Base-by-base conservation (phyloP, 2,797 vertebrate species). In the Halcyon badia region DNA sequence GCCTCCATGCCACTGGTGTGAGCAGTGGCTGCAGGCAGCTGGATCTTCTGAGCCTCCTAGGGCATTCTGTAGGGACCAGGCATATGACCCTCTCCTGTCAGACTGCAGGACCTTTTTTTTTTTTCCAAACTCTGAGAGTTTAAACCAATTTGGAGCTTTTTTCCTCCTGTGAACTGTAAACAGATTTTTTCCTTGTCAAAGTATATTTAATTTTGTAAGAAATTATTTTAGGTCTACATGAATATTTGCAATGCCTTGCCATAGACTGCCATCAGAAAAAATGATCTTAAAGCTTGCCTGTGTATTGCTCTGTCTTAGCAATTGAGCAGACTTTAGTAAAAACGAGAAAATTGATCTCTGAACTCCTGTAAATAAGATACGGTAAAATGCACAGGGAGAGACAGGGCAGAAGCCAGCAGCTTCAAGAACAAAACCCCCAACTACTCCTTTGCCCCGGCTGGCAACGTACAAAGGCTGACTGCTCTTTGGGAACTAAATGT, bases 1-100 rank as follows among this genome's bases (percentile, higher is more conserved):
- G 64, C 37, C 64, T 31, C n/a, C 8, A 0, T 2, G 8, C 33
- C 0, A 5, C 56, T 16, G 75, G 18, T 8, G 57, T 4, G 81
- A 70, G 75, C 14, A 1, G 41, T 30, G 73, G 30, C 62, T 76
- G 84, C 35, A 10, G 61, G 39, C 6, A 9, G 26, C 65, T 28
- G 77, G 17, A 10, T 41, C 66, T 64, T 25, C 49, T 16, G 19
- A 54, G 18, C 35, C 31, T 87, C 7, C 52, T 35, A 6, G 12
- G 7, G 18, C 2, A 2, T 14, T 85, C 58, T 37, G 58, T 21
- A 61, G 69, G 42, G 65, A 70, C 18, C 37, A 30, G 57, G 42
- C 78, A 52, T 7, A 52, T 7, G 10, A 44, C 11, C 35, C 64
- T 64, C 46, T 85, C 57, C 44, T 77, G 33, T 33, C 60, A 79